These are phyloP conservation scores for Heteropelma amictum DNA, from an alignment of 2,888 invertebrate genomes.

Conservation along the genomic window DNA sequence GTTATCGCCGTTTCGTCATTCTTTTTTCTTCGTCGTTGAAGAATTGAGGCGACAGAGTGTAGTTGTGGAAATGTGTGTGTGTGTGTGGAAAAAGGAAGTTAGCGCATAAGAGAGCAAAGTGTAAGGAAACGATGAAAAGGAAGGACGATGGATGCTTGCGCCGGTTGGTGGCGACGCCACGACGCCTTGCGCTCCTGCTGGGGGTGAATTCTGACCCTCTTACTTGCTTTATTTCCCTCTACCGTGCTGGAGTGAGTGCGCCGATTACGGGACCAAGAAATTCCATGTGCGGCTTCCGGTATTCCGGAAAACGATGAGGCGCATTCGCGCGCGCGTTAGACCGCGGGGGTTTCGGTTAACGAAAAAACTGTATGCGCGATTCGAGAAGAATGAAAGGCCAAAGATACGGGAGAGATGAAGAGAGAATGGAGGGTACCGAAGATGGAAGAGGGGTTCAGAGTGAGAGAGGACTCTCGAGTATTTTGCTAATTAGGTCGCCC, in stretches of 20 bases:
- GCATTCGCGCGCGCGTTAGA: constrained; percentile 61
- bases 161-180: constrained; percentile 42
- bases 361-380: constrained; percentile 43
- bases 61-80: constrained; percentile 17
- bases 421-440: constrained; percentile 30
- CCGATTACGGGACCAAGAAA: constrained; percentile 58
- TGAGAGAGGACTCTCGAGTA: constrained; percentile 62
- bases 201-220: constrained; percentile 19
- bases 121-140: constrained; percentile 4
- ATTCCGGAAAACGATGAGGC: constrained; percentile 68
- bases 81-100: neutral
- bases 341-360: constrained; percentile 33
- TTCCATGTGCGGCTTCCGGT: constrained; percentile 68
- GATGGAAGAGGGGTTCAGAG: constrained; percentile 12
- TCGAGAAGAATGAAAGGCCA: constrained; percentile 20
- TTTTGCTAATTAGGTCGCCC: constrained; percentile 75
- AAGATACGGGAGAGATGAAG: constrained; percentile 37
- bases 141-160: constrained; percentile 24
- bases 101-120: neutral
- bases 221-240: constrained; percentile 6
- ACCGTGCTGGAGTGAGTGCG: constrained; percentile 28
- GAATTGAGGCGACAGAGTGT: constrained; percentile 14
- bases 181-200: constrained; percentile 33
- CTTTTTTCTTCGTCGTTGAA: neutral
- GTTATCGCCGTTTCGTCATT: constrained; percentile 6